Percentiles rank a stretch among this genome's conserved stretches.
Conservation (phyloP, 2,888 invertebrate genomes). For the Aricia artaxerxes region DNA sequence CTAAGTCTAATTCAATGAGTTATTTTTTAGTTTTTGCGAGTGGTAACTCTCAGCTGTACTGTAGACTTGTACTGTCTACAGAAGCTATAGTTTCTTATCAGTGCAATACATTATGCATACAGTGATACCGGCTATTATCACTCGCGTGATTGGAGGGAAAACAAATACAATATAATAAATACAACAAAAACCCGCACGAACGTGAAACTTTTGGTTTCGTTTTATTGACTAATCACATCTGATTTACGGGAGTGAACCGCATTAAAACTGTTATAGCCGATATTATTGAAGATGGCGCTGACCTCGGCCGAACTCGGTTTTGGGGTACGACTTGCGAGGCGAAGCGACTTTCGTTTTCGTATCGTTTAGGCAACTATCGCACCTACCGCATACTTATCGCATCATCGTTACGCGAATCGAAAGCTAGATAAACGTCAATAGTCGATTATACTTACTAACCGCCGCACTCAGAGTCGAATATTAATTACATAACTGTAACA, state of each 20-base stretch:
- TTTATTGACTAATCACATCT: neutral
- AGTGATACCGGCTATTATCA: slow-evolving; percentile 13
- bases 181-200: slow-evolving; percentile 14
- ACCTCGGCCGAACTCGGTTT: neutral
- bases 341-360: neutral
- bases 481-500: too few species aligned
- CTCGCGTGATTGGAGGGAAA: slow-evolving; percentile 10
- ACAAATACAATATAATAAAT: slow-evolving; percentile 10
- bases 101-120: slow-evolving; percentile 15
- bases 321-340: neutral
- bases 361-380: neutral
- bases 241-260: neutral
- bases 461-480: too few species aligned
- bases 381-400: slow-evolving; percentile 6
- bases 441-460: neutral
- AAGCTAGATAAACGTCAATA: slow-evolving; percentile 35
- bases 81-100: slow-evolving; percentile 11
- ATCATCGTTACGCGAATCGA: neutral
- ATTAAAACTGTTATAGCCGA: neutral
- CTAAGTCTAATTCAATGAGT: too few species aligned
- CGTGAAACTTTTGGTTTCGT: slow-evolving; percentile 17
- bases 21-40: neutral
- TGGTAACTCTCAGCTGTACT: neutral
- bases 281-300: neutral
- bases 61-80: neutral